Conservation (phyloP, 2,797 vertebrate genomes). For the Arnoldichthys spilopterus region DNA sequence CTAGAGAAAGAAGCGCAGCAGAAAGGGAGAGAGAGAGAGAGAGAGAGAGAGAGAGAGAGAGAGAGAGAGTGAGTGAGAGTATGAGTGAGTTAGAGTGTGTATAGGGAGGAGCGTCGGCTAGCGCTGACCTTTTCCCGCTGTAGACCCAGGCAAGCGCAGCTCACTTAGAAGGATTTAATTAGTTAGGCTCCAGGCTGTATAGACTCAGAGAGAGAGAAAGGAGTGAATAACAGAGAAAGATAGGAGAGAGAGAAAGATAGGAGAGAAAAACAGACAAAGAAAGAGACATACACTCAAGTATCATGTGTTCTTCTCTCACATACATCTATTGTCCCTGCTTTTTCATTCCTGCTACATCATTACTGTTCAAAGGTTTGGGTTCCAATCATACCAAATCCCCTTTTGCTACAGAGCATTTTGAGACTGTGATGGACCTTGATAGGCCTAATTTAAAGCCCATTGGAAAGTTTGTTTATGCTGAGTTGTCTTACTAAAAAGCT, state of each 20-base stretch:
- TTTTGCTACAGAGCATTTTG: no score
- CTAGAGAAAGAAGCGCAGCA: slow-evolving; percentile 75
- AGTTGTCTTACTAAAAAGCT: no score
- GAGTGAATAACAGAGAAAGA: slow-evolving; percentile 42
- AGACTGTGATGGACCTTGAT: no score
- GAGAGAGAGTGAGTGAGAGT: background rate
- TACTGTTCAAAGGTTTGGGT: background rate
- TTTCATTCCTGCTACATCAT: no score
- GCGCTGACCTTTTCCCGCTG: slow-evolving; percentile 75
- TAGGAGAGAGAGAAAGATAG: slow-evolving; percentile 38
- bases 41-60: no score
- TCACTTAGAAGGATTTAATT: slow-evolving; percentile 83
- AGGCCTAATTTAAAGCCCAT: no score
- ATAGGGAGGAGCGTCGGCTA: slow-evolving; percentile 75
- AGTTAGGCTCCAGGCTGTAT: slow-evolving; percentile 75
- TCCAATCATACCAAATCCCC: no score
- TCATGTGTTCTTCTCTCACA: background rate
- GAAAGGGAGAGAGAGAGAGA: background rate
- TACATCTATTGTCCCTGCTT: background rate
- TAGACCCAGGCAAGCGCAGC: slow-evolving; percentile 68
- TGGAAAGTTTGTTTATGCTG: no score
- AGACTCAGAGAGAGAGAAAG: slow-evolving; percentile 50
- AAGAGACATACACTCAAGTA: background rate
- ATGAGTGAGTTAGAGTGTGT: background rate
- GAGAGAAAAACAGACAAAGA: slow-evolving; percentile 23